phyloP scores from a whole-genome alignment of 1,140 invertebrate genomes.

The Ganaspis sp. region DNA sequence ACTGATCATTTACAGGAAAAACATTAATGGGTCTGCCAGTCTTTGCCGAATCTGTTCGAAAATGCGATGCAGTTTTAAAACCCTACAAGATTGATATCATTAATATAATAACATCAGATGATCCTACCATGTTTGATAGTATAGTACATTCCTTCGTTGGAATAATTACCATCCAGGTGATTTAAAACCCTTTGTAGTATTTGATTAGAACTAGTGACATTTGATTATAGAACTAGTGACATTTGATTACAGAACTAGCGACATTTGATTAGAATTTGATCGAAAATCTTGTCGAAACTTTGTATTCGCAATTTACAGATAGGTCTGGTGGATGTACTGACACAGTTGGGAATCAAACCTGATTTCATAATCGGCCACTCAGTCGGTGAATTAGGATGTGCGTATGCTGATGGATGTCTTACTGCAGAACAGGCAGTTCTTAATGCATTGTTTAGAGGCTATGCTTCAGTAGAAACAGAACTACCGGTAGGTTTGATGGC shows the following conservation, averaged over 20 bases:
- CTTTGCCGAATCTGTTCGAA: conserved; percentile 81
- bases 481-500: conserved; percentile 76
- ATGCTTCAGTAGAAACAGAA: conserved; percentile 78
- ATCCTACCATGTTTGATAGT: conserved; percentile 77
- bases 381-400: too few relatives aligned
- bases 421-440: conserved; percentile 81
- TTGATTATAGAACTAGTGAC: too few relatives aligned
- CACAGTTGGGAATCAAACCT: conserved; percentile 50
- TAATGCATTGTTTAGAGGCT: conserved; percentile 81
- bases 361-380: conserved; percentile 69
- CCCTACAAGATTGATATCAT: conserved; percentile 78
- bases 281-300: too few relatives aligned
- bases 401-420: too few relatives aligned
- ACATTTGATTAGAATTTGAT: too few relatives aligned
- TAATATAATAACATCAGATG: conserved; percentile 77
- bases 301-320: neutral
- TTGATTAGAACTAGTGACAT: too few relatives aligned
- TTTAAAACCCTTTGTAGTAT: too few relatives aligned
- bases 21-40: conserved; percentile 80
- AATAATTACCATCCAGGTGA: conserved; percentile 69
- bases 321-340: conserved; percentile 74
- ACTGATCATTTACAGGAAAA: conserved; percentile 74
- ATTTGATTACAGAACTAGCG: too few relatives aligned
- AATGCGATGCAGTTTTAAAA: conserved; percentile 60
- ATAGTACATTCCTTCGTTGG: conserved; percentile 72